Percentiles rank a stretch among this genome's conserved stretches.
Evolutionary conservation across 2,797 vertebrate genomes (phyloP).

Genomic region (Sarcophilus harrisii): DNA sequence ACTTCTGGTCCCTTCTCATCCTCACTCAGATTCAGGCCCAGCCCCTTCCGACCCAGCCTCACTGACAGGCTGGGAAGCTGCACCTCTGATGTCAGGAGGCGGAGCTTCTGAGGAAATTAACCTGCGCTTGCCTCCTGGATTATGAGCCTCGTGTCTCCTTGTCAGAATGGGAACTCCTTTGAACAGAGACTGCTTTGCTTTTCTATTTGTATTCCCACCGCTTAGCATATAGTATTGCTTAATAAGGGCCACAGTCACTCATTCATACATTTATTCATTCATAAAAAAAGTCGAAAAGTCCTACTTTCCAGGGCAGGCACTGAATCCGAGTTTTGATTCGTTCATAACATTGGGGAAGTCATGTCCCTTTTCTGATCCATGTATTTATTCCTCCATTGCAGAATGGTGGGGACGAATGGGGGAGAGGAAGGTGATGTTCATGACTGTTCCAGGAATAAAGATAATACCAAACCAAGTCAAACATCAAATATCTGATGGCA

Average conservation of each 20-base stretch:
- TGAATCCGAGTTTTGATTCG: no score
- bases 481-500: not conserved
- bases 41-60: not conserved
- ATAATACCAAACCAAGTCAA: not conserved
- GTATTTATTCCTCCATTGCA: not conserved
- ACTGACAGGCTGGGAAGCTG: not conserved
- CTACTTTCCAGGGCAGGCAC: no score
- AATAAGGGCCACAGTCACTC: not conserved
- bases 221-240: no score
- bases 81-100: not conserved
- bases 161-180: not conserved
- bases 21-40: not conserved
- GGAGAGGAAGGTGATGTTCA: no score
- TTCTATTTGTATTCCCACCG: no score
- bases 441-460: not conserved
- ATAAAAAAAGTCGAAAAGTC: no score
- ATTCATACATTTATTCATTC: not conserved
- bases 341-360: no score
- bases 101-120: not conserved
- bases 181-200: no score
- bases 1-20: not conserved
- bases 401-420: not conserved
- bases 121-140: accelerated
- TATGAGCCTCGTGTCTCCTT: not conserved
- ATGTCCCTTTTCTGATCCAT: not conserved